Evolutionary conservation across 2,888 invertebrate species (phyloP), one percentile per base, ranked within the genome.

Genomic region (Dolichopus griseipennis): DNA sequence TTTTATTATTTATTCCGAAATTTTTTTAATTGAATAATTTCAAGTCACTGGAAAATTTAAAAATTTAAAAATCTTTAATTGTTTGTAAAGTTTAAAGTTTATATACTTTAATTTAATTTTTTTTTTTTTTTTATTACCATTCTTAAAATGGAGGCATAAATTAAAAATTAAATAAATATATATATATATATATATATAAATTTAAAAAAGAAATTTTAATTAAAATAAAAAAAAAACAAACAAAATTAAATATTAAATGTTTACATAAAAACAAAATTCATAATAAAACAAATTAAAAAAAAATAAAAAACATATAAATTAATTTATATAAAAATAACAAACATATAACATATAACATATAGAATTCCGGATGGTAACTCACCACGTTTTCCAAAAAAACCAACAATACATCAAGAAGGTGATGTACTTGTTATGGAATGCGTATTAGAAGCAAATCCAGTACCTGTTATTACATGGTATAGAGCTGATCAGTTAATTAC

Each of bases 311-410:
- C 22, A 61, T 68, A 65, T 61, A 66, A 65, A 66, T 21, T 21
- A 43, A 61, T n/a, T n/a, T n/a, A n/a, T 85, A 93, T 92, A 92
- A 68, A 68, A 71, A 70, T 64, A 64, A 61, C 63, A 67, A 22
- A 64, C 22, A 61, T 68, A 65, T 61, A 66, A 65, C 77, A 61
- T 71, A 72, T 73, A 73, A 69, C n/a, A n/a, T 67, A 80, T 86
- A 95, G 95, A 90, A 93, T 95, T 84, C 95, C 95, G 73, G 95
- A 94, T 79, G 95, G 95, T 77, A 95, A 95, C 85, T 90, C 95
- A 75, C 97, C 97, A 71, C 88, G 95, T 77, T 97, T 97, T 83
- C 95, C 95, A 72, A 95, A 95, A 86, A 97, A 97, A 83, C 96
- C 96, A 71, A 94, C 94, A 70, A 96, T 96, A 78, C 89, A 92